Conservation (phyloP, 2,797 vertebrate genomes). For the Catamblyrhynchus diadema region DNA sequence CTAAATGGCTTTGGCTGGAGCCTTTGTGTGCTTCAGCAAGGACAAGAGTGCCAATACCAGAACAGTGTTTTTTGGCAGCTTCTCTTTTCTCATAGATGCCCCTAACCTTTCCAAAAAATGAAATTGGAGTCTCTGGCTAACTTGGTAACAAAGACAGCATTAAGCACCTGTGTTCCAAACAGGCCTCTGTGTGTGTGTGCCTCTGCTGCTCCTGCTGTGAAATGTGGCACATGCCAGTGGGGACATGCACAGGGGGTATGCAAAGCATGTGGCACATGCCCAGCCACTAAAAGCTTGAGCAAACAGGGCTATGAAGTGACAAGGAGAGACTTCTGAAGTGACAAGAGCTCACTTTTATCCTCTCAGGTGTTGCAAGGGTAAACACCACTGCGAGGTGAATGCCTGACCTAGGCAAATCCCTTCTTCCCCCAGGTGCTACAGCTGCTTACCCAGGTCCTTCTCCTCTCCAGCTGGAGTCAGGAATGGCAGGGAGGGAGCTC, state of each 20-base stretch:
- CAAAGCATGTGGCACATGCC: background rate
- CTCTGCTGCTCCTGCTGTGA: background rate
- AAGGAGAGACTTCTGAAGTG: background rate
- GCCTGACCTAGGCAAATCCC: background rate
- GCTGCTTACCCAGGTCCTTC: background rate
- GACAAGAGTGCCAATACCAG: background rate
- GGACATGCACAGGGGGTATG: background rate
- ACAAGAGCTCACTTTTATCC: background rate
- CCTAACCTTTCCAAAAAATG: background rate
- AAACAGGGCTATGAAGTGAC: background rate
- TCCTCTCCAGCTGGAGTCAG: background rate
- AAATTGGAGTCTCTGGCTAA: background rate
- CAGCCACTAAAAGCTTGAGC: background rate
- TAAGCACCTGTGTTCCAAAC: background rate
- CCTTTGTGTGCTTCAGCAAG: background rate
- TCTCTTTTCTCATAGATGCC: background rate
- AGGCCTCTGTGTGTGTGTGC: background rate
- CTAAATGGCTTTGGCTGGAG: slow-evolving; percentile 15
- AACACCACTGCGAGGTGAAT: background rate
- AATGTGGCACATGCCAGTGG: background rate
- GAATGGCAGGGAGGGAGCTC: background rate
- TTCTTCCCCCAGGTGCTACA: background rate
- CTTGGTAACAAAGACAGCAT: background rate
- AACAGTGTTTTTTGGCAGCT: background rate
- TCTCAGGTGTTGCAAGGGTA: background rate